Evolutionary conservation across 2,797 vertebrate genomes (phyloP), one percentile per base, ranked within the genome.

Genomic region (Gallinago nigripennis): DNA sequence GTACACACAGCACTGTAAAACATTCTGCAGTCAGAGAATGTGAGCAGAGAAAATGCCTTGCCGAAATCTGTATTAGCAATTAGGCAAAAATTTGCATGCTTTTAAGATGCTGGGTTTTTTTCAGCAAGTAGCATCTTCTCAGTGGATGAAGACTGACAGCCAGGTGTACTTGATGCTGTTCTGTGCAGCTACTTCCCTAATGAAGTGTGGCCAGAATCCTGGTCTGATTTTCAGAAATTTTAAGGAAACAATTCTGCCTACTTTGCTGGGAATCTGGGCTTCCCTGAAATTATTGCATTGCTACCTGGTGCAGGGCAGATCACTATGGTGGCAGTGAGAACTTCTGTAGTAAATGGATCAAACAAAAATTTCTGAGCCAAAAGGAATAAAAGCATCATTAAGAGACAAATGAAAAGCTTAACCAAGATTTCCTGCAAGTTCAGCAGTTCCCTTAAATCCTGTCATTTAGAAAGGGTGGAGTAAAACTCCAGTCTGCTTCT

Each of bases 371-470:
- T 92, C 33, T 64, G 21, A 87, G 64, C 33, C n/a, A 78, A 37
- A 65, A 88, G 18, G 27, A 76, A 72, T 24, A 65, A 76, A 91
- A 94, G 57, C 41, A 89, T 24, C 28, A 63, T 53, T 61, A 76
- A 58, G 41, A 77, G n/a, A 16, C 64, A 91, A 82, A 65, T 82
- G 30, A 87, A 94, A 95, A 90, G 30, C 35, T 53, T 41, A 46
- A 65, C 63, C n/a, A 60, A n/a, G 58, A 68, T 37, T 68, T 88
- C 81, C 86, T 71, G 12, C 39, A 88, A 77, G 35, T 86, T 82
- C 76, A 87, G 68, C 68, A 79, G 60, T 46, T 94, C 12, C 35
- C 12, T 85, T 46, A 66, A 60, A 91, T 77, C n/a, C 31, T 80
- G 88, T 92, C 13, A 73, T 46, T 60, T 37, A 70, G 11, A 50